Conservation (phyloP, 35 echinoderm and acorn worm species). For the Diadema setosum region DNA sequence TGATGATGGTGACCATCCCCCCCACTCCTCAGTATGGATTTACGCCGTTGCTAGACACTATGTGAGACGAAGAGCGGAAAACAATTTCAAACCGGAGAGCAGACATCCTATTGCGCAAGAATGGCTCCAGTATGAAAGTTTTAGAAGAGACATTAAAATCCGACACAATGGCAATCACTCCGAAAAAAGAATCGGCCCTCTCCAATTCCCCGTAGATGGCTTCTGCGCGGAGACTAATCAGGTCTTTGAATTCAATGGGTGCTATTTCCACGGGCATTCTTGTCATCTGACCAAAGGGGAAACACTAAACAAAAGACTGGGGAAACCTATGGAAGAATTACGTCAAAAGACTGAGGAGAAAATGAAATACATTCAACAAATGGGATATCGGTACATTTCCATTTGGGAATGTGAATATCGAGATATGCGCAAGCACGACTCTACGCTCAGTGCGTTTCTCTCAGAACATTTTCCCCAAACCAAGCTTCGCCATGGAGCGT, state of each 20-base stretch:
- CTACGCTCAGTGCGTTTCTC: background rate
- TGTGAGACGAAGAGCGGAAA: conserved; percentile 4
- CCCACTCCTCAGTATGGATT: no score
- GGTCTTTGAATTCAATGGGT: conserved; percentile 24
- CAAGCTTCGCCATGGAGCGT: background rate
- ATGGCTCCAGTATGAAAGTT: conserved; percentile 39
- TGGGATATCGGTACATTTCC: background rate
- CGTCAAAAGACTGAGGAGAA: background rate
- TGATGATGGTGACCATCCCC: no score
- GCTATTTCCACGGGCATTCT: conserved; percentile 14
- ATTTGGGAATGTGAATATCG: conserved; percentile 30
- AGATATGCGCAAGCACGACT: background rate
- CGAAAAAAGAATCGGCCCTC: background rate
- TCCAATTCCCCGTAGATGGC: background rate
- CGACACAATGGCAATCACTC: background rate
- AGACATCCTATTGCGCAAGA: conserved; percentile 14
- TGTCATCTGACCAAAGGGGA: background rate
- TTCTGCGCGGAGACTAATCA: background rate
- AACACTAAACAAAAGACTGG: background rate
- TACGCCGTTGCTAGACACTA: no score
- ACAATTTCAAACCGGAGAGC: background rate
- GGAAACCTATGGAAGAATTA: background rate
- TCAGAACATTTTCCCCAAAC: background rate
- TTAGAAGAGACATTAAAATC: background rate
- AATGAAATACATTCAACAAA: background rate